Evolutionary conservation across 2,113 vertebrate species (phyloP).

Genomic region (Chionis minor): DNA sequence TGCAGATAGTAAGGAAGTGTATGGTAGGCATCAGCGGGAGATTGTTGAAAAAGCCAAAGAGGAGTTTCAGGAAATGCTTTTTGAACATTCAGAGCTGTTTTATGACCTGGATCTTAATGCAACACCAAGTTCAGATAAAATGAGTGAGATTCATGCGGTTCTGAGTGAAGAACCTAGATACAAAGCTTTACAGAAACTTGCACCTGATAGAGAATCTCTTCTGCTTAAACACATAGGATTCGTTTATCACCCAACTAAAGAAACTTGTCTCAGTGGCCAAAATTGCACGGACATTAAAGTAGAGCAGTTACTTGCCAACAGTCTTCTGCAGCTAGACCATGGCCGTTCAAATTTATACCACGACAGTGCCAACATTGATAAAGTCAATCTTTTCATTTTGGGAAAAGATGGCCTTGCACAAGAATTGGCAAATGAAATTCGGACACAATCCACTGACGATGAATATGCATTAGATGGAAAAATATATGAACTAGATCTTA

Average conservation of each 20-base stretch:
- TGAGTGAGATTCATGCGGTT: constrained; percentile 96
- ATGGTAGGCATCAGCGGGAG: constrained; percentile 94
- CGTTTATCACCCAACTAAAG: constrained; percentile 98
- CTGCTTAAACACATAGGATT: constrained; percentile 99
- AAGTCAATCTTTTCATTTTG: constrained; percentile 96
- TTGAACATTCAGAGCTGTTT: constrained; percentile 97
- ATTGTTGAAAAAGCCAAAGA: constrained; percentile 99
- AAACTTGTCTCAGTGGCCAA: constrained; percentile 96
- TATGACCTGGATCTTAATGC: constrained; percentile 98
- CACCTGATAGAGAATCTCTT: constrained; percentile 95
- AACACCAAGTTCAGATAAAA: constrained; percentile 96
- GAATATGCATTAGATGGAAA: constrained; percentile 98
- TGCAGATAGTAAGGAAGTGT: constrained; percentile 92
- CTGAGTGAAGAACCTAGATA: constrained; percentile 97
- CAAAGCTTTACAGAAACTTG: constrained; percentile 96
- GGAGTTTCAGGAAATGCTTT: constrained; percentile 99
- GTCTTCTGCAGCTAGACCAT: constrained; percentile 90
- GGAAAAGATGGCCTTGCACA: constrained; percentile 95
- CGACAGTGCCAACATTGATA: constrained; percentile 92
- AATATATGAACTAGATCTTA: constrained; percentile 96
- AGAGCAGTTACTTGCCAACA: constrained; percentile 91
- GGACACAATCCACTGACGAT: constrained; percentile 95
- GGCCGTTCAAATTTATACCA: constrained; percentile 91
- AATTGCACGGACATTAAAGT: constrained; percentile 96
- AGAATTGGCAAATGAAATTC: constrained; percentile 95